Evolutionary conservation across 2,888 invertebrate species (phyloP).

Genomic region (Hypomecis punctinalis): DNA sequence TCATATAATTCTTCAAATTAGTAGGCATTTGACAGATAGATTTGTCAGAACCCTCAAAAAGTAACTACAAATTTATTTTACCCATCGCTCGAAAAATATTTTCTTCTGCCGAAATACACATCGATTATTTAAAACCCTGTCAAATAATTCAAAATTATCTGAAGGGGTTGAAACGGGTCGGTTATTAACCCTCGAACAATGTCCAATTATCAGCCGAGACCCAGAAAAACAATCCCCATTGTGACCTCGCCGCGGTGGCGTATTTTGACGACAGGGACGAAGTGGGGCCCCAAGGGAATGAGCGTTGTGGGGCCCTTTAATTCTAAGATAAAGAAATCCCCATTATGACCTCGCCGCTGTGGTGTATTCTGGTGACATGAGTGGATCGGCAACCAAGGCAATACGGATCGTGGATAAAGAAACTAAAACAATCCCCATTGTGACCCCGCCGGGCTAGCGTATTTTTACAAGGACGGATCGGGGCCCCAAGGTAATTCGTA

Average conservation of each 20-base stretch:
- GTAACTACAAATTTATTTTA: not conserved
- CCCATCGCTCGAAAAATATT: not conserved
- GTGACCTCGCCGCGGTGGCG: not conserved
- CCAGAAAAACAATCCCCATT: constrained; percentile 11
- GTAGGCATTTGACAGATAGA: no score
- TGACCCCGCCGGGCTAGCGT: no score
- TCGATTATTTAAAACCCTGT: constrained; percentile 2
- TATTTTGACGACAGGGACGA: not conserved
- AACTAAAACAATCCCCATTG: no score
- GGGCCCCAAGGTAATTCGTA: no score
- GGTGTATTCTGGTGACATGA: not conserved
- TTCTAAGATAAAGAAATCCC: no score
- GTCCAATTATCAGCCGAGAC: constrained; percentile 10
- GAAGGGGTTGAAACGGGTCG: constrained; percentile 7
- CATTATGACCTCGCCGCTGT: not conserved
- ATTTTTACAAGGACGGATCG: no score
- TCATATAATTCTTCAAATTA: no score
- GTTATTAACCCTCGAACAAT: constrained; percentile 17
- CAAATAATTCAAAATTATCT: constrained; percentile 1
- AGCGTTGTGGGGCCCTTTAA: not conserved
- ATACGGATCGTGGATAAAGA: no score
- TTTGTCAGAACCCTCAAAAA: no score
- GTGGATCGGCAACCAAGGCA: no score
- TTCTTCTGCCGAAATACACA: not conserved
- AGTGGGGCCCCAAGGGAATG: no score